Evolutionary conservation across 2,888 invertebrate genomes (phyloP).

Genomic region (Operophtera brumata): DNA sequence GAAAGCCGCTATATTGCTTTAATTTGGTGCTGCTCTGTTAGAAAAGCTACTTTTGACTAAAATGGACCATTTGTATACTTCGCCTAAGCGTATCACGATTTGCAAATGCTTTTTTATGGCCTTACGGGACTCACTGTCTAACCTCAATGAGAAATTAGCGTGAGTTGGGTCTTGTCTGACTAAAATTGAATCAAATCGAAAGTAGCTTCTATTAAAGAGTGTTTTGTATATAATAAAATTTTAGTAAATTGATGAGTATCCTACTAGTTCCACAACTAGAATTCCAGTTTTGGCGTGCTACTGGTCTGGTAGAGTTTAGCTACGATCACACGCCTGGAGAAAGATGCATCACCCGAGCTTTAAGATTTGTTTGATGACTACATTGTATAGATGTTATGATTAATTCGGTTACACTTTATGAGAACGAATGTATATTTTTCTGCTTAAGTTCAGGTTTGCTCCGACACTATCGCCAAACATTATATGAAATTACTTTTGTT

Average conservation of each 20-base stretch:
- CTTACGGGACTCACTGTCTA: too few species aligned
- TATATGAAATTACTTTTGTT: too few species aligned
- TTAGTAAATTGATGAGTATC: not conserved
- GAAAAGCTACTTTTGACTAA: not conserved
- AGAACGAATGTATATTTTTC: conserved; percentile 15
- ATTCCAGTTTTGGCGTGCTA: conserved; percentile 38
- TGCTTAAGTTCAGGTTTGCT: too few species aligned
- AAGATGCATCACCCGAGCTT: conserved; percentile 41
- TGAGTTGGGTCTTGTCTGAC: too few species aligned
- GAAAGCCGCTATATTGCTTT: not conserved
- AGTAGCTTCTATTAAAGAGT: not conserved
- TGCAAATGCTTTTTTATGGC: too few species aligned
- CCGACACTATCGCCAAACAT: too few species aligned
- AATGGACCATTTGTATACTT: too few species aligned
- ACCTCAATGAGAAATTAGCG: too few species aligned
- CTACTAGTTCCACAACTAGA: conserved; percentile 20
- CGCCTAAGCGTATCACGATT: too few species aligned
- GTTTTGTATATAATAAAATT: not conserved
- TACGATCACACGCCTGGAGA: conserved; percentile 24
- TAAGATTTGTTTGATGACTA: conserved; percentile 38
- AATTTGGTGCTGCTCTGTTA: not conserved
- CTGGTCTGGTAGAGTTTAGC: conserved; percentile 33
- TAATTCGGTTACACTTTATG: conserved; percentile 29
- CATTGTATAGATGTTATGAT: conserved; percentile 38
- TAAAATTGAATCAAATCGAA: not conserved